These are phyloP conservation scores for Spizaetus ornatus DNA, from an alignment of 2,113 vertebrate genomes.

Conservation along the genomic window DNA sequence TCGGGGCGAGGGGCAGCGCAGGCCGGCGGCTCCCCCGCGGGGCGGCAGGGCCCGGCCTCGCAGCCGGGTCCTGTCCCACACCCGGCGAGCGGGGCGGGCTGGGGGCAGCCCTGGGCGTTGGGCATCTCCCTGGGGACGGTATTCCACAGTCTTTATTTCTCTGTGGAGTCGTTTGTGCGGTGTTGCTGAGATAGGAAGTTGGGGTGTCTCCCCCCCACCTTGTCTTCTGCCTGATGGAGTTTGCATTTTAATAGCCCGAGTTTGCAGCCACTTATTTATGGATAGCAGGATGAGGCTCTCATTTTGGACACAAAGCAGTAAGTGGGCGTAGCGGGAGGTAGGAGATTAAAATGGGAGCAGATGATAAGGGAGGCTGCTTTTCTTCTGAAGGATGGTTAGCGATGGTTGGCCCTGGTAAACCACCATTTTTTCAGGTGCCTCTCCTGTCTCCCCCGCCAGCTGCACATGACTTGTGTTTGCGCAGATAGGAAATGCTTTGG, in stretches of 20 bases:
- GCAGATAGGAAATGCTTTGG: not conserved
- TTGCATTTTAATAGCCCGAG: not conserved
- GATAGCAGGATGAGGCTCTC: not conserved
- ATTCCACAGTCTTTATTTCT: not conserved
- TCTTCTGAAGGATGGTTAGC: not conserved
- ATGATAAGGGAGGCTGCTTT: not conserved
- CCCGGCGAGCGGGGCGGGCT: fast-evolving
- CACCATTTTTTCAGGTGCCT: not conserved
- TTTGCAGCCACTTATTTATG: not conserved
- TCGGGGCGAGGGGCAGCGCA: too few species aligned
- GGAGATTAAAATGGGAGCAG: not conserved
- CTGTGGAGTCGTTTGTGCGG: fast-evolving
- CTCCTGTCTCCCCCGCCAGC: not conserved
- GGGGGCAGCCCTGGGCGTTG: too few species aligned
- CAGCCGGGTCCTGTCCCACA: too few species aligned
- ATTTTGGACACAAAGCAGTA: not conserved
- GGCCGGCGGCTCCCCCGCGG: fast-evolving
- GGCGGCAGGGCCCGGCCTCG: too few species aligned
- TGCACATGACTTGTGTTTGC: fast-evolving
- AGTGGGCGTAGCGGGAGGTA: not conserved
- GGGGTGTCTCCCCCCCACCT: not conserved
- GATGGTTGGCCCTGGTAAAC: not conserved
- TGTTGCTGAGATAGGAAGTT: not conserved
- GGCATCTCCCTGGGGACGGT: fast-evolving
- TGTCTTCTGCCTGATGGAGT: not conserved